phyloP scores from a whole-genome alignment of 2,113 vertebrate species.

The Peromyscus polionotus region DNA sequence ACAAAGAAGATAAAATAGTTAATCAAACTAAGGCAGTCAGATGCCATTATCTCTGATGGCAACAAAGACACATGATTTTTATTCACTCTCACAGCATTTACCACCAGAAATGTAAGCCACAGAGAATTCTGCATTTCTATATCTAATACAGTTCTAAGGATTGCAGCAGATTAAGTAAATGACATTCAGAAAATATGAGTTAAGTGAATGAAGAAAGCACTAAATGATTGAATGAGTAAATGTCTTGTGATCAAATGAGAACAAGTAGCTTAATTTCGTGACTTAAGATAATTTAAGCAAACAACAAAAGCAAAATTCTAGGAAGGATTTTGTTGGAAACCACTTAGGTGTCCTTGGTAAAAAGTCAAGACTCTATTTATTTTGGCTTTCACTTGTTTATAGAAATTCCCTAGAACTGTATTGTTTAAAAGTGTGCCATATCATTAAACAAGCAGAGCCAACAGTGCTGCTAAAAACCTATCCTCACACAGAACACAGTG shows the following conservation, averaged over 20 bases:
- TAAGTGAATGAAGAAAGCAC: background rate
- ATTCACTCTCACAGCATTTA: background rate
- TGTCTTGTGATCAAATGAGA: background rate
- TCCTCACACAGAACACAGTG: constrained; percentile 58
- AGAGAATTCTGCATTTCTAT: background rate
- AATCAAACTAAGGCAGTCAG: background rate
- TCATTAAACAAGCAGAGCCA: constrained; percentile 64
- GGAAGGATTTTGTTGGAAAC: constrained; percentile 15
- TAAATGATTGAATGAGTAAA: background rate
- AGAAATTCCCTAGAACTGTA: constrained; percentile 31
- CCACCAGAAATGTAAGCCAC: background rate
- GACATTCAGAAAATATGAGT: background rate
- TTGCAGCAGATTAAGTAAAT: constrained; percentile 17
- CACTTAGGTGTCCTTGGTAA: constrained; percentile 38
- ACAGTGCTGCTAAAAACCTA: constrained; percentile 34
- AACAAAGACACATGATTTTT: background rate
- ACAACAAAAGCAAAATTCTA: background rate
- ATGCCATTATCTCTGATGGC: background rate
- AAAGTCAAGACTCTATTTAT: constrained; percentile 14
- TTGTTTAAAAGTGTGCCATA: constrained; percentile 68
- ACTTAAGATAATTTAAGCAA: constrained; percentile 41
- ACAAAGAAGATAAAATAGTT: background rate
- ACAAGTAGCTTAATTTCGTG: background rate
- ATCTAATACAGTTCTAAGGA: background rate
- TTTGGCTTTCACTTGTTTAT: constrained; percentile 62